Base-by-base conservation (phyloP, 2,113 vertebrate species). In the Perccottus glenii region DNA sequence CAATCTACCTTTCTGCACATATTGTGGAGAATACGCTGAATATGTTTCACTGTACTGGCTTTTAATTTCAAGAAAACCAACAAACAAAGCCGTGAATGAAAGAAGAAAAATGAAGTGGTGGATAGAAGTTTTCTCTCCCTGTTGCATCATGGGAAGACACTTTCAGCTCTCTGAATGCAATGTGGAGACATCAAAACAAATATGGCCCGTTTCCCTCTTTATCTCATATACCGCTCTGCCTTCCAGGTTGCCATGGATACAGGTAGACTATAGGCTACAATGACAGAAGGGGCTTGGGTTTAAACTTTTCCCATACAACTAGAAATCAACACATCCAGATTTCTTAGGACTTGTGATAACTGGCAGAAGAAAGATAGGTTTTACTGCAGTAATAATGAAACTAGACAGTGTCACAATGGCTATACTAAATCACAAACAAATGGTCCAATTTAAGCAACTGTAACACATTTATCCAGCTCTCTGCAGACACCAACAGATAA, bases 161-260 rank as follows among this genome's bases (percentile, higher is more conserved):
- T 27, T 67, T 70, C 70, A 60, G 47, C 27, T 71, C 58, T 55
- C 73, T 66, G 77, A 40, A 51, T 67, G 49, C 12, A 43, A 60
- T 19, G 35, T 58, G 61, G 65, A 62, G 62, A 69, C 65, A 73
- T 72, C 52, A 78, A 85, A 82, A 86, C 75, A 82, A 78, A 81
- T 62, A 67, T 56, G 60, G 44, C 11, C 50, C 4, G 4, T 64
- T 45, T 44, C 6, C 70, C 47, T 16, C 68, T 75, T 75, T 32
- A 77, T 75, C 70, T 77, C 0, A 6, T 19, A 42, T 52, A 66
- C 65, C 52, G 45, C 60, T 60, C 68, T 75, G 32, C 58, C 60
- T 70, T n/a, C 62, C 60, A 40, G 43, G 87, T 90, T 89, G 78
- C 82, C 82, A 87, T 90, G 79, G 85, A 83, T 83, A 89, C 84